Evolutionary conservation across 2,888 invertebrate species (phyloP).

Genomic region (Arrhopalites spinosus): DNA sequence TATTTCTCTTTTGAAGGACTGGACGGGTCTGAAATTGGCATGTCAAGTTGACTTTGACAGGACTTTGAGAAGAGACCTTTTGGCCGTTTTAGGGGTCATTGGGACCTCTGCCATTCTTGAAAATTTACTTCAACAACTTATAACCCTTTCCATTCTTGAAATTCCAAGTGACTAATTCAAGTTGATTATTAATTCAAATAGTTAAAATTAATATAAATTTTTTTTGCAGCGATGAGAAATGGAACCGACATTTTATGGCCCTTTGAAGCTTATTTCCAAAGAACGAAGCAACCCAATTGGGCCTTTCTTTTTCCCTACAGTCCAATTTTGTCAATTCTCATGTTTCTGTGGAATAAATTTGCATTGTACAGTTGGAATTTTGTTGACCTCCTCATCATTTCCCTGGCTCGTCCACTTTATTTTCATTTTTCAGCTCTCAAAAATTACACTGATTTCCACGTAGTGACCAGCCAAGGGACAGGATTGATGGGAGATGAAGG

Average conservation of each 20-base stretch:
- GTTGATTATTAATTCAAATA: background rate
- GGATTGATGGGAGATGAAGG: too few species aligned
- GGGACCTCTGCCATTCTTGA: slow-evolving; percentile 12
- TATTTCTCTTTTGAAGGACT: background rate
- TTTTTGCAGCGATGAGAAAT: too few species aligned
- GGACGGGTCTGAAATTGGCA: background rate
- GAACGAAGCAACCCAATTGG: slow-evolving; percentile 19
- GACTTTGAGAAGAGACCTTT: slow-evolving; percentile 1
- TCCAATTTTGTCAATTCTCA: slow-evolving; percentile 6
- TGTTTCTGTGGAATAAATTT: slow-evolving; percentile 28
- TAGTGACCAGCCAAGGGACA: too few species aligned
- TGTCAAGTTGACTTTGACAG: background rate
- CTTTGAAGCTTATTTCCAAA: slow-evolving; percentile 2
- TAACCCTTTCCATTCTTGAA: slow-evolving; percentile 3
- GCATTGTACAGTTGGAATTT: slow-evolving; percentile 31
- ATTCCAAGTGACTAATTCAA: background rate
- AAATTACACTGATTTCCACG: too few species aligned
- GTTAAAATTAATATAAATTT: too few species aligned
- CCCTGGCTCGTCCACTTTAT: slow-evolving; percentile 17
- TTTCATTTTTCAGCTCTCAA: slow-evolving; percentile 13
- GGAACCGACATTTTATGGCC: background rate
- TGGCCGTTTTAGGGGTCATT: background rate
- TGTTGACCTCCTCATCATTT: slow-evolving; percentile 25
- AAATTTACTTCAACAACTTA: slow-evolving; percentile 20
- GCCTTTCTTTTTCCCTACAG: slow-evolving; percentile 9